Percentiles rank a stretch among this genome's conserved stretches.
Conservation (phyloP, 1,140 invertebrate genomes). For the Drosophila parvula region DNA sequence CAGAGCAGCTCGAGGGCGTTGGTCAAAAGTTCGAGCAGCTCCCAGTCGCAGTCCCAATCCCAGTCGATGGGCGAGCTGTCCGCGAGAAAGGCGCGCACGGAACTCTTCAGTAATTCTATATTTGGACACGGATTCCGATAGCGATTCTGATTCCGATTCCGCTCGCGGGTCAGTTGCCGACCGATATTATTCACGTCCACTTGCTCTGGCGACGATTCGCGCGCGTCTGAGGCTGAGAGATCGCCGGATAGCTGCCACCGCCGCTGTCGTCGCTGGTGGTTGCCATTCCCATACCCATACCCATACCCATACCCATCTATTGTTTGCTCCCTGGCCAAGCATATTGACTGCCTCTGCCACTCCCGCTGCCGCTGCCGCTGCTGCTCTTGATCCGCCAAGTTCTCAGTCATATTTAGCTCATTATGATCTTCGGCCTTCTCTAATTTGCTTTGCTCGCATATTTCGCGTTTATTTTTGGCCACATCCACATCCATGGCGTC, state of each 20-base stretch:
- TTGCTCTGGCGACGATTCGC: slow-evolving; percentile 79
- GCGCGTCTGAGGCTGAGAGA: slow-evolving; percentile 79
- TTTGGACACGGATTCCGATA: slow-evolving; percentile 41
- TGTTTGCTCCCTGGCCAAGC: slow-evolving; percentile 70
- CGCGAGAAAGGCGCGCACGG: slow-evolving; percentile 56
- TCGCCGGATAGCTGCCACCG: slow-evolving; percentile 20
- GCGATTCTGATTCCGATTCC: slow-evolving; percentile 27
- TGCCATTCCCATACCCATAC: slow-evolving; percentile 38
- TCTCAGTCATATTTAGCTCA: slow-evolving; percentile 79
- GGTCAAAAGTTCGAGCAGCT: slow-evolving; percentile 60
- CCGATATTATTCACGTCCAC: slow-evolving; percentile 43
- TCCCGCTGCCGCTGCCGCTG: slow-evolving; percentile 12
- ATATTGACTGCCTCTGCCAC: slow-evolving; percentile 65
- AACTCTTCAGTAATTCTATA: slow-evolving; percentile 66
- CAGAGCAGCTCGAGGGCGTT: slow-evolving; percentile 57
- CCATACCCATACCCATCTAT: slow-evolving; percentile 48
- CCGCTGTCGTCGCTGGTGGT: slow-evolving; percentile 37
- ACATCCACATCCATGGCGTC: slow-evolving; percentile 77
- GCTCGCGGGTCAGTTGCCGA: slow-evolving; percentile 43
- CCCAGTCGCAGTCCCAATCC: slow-evolving; percentile 44
- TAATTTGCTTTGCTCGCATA: slow-evolving; percentile 80
- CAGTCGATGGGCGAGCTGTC: slow-evolving; percentile 18
- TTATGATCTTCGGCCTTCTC: slow-evolving; percentile 69
- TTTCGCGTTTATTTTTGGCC: slow-evolving; percentile 79
- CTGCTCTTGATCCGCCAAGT: slow-evolving; percentile 55